A percentile compares a stretch with the other conserved stretches of the same genome.
These are phyloP conservation scores for Erethizon dorsatum DNA, from an alignment of 2,797 vertebrate genomes.

Conservation along the genomic window DNA sequence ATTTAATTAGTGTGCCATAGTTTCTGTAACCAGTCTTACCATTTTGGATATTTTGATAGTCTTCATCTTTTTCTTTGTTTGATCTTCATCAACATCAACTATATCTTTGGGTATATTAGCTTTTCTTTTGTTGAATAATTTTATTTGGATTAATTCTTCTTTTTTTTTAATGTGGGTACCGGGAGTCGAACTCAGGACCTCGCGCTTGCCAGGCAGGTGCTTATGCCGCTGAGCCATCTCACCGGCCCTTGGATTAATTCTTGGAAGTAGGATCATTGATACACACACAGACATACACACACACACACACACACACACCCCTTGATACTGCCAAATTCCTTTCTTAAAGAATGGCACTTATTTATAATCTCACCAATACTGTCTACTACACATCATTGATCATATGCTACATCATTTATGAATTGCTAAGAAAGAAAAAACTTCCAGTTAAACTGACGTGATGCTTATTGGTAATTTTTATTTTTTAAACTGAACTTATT, in stretches of 20 bases:
- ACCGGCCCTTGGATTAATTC: background rate
- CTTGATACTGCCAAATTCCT: background rate
- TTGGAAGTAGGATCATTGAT: background rate
- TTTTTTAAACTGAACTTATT: background rate
- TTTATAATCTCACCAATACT: background rate
- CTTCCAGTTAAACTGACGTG: background rate
- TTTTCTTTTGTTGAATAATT: conserved; percentile 45
- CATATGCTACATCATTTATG: background rate
- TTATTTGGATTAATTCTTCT: background rate
- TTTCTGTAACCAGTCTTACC: background rate
- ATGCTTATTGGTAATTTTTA: conserved; percentile 41
- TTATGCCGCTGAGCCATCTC: no score
- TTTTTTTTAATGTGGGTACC: no score
- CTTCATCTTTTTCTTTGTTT: background rate
- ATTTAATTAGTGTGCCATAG: background rate
- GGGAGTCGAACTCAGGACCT: no score
- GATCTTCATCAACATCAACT: background rate
- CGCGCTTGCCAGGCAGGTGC: no score
- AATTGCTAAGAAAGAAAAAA: conserved; percentile 22
- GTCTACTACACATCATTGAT: background rate
- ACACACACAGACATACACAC: background rate
- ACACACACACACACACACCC: background rate
- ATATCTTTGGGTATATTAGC: background rate
- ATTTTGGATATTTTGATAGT: background rate
- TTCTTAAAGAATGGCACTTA: background rate